Percentiles rank a stretch among this genome's conserved stretches.
Evolutionary conservation across 2,888 invertebrate genomes (phyloP).

Genomic region (Ceramica pisi): DNA sequence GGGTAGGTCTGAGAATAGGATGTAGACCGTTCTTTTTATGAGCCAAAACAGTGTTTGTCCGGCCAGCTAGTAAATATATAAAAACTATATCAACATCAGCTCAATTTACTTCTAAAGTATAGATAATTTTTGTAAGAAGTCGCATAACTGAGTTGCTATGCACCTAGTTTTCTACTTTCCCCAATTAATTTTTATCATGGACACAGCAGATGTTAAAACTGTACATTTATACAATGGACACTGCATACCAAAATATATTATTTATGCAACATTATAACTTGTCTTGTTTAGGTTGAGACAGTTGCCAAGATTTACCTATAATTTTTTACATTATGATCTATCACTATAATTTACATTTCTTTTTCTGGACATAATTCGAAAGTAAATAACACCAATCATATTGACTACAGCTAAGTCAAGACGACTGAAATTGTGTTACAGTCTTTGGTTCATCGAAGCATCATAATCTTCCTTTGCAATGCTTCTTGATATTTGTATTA

Average conservation of each 20-base stretch:
- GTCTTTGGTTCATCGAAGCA: neutral
- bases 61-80: no score
- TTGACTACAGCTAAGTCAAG: neutral
- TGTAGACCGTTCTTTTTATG: no score
- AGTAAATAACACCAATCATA: constrained; percentile 3
- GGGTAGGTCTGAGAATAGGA: no score
- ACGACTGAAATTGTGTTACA: neutral
- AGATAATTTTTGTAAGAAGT: constrained; percentile 10
- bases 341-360: neutral
- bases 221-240: constrained; percentile 15
- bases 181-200: constrained; percentile 27
- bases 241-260: neutral
- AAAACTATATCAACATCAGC: neutral
- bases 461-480: constrained; percentile 5
- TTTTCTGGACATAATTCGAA: neutral
- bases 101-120: neutral
- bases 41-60: no score
- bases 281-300: constrained; percentile 6
- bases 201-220: constrained; percentile 10
- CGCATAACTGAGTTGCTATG: constrained; percentile 27
- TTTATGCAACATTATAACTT: constrained; percentile 9
- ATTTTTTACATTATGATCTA: neutral
- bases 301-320: neutral
- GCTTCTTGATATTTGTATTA: neutral
- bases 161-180: constrained; percentile 25